Percentiles rank a stretch among this genome's conserved stretches.
Conservation (phyloP, 2,797 vertebrate genomes). For the Podarcis siculus region DNA sequence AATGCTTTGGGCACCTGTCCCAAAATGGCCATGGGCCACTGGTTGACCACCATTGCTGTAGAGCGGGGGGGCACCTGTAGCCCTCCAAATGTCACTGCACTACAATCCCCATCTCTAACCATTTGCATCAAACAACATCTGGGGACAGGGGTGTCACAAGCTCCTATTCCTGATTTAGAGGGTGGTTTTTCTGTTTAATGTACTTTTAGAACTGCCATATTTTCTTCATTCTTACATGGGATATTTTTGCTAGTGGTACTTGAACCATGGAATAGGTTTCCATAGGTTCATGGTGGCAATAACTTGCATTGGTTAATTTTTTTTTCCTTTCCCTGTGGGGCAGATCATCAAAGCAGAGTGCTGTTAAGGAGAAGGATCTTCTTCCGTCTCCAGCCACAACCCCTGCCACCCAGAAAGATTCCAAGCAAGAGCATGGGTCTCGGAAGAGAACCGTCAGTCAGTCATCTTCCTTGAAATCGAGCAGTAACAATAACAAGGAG, state of each 20-base stretch:
- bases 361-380: slow-evolving; percentile 93
- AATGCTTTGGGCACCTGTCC: neutral
- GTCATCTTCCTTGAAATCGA: slow-evolving; percentile 90
- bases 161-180: neutral
- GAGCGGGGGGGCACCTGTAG: too few species aligned
- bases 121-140: too few species aligned
- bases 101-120: too few species aligned
- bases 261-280: neutral
- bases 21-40: neutral
- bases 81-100: too few species aligned
- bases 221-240: neutral
- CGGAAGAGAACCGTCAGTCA: slow-evolving; percentile 94
- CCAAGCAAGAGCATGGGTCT: slow-evolving; percentile 89
- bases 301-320: slow-evolving; percentile 12
- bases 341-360: slow-evolving; percentile 87
- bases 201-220: neutral
- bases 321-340: neutral
- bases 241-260: neutral
- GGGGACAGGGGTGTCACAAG: too few species aligned
- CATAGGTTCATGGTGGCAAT: neutral
- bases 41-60: neutral
- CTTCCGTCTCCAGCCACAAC: slow-evolving; percentile 93
- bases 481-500: slow-evolving; percentile 87
- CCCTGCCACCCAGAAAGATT: slow-evolving; percentile 85
- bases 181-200: neutral